A percentile compares a stretch with the other conserved stretches of the same genome.
Conservation (phyloP, 2,888 invertebrate genomes). For the Choreutis nemorana region DNA sequence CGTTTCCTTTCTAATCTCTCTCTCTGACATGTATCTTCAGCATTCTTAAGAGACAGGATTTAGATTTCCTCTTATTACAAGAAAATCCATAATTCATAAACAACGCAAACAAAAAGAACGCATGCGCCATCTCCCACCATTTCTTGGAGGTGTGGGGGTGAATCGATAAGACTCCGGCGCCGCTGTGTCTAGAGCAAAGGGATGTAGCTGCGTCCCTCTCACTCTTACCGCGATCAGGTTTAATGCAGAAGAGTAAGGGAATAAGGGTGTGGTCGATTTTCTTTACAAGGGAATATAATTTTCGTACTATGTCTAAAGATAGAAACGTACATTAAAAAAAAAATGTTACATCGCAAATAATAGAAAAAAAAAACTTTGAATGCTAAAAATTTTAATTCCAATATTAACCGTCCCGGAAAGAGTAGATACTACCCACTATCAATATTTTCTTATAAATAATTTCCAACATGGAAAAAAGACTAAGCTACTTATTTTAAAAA, state of each 20-base stretch:
- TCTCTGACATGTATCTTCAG: too few relatives aligned
- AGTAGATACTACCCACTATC: too few relatives aligned
- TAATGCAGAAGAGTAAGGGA: constrained; percentile 4
- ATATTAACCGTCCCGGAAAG: too few relatives aligned
- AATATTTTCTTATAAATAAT: too few relatives aligned
- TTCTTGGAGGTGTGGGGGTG: constrained; percentile 14
- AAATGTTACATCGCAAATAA: not conserved
- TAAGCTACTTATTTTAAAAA: too few relatives aligned
- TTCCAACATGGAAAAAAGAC: too few relatives aligned
- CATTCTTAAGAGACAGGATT: too few relatives aligned
- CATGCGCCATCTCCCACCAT: constrained; percentile 29
- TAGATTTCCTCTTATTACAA: too few relatives aligned
- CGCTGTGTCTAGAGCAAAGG: constrained; percentile 47
- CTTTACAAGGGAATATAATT: too few relatives aligned
- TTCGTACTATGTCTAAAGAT: too few relatives aligned
- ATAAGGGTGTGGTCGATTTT: constrained; percentile 14
- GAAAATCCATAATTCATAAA: constrained; percentile 34
- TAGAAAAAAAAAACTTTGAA: constrained; percentile 1
- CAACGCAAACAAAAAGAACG: constrained; percentile 37
- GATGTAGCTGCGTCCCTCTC: constrained; percentile 12
- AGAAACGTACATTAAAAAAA: constrained; percentile 2
- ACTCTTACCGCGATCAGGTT: constrained; percentile 2
- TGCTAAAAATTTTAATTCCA: not conserved
- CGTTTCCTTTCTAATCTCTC: too few relatives aligned
- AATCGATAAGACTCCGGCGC: constrained; percentile 57